Percentiles rank a stretch among this genome's conserved stretches.
phyloP scores from a whole-genome alignment of 2,797 vertebrate species.

The Coregonus suidteri region DNA sequence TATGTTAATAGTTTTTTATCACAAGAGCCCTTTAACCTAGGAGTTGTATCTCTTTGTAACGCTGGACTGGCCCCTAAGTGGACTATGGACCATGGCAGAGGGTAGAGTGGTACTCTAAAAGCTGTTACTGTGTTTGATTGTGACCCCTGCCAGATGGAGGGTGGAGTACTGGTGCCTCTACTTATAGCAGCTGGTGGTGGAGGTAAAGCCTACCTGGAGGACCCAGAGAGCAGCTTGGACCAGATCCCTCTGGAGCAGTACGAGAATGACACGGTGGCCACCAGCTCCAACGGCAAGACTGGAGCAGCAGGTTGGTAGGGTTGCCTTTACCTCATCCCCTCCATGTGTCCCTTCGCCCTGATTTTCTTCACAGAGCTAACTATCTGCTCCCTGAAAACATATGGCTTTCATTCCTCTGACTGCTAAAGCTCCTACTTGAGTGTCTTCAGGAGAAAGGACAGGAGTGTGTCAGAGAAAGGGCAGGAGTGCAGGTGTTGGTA shows the following conservation, averaged over 20 bases:
- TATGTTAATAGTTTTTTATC: background rate
- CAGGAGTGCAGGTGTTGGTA: conserved; percentile 9
- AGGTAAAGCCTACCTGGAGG: conserved; percentile 87
- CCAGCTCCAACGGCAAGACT: conserved; percentile 78
- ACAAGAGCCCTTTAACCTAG: background rate
- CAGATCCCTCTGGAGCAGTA: conserved; percentile 78
- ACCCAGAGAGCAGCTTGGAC: conserved; percentile 73
- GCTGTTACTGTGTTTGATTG: background rate
- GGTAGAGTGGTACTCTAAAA: background rate
- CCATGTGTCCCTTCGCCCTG: background rate
- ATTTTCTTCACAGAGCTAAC: background rate
- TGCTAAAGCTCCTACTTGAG: background rate
- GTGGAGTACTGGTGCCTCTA: conserved; percentile 78
- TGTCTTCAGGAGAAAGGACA: background rate
- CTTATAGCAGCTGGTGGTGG: conserved; percentile 90
- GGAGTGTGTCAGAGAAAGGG: background rate
- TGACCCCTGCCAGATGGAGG: conserved; percentile 66
- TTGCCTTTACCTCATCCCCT: background rate
- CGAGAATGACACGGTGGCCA: conserved; percentile 79
- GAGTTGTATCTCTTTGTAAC: background rate
- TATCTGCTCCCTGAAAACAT: background rate
- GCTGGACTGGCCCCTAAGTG: background rate
- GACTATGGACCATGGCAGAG: background rate
- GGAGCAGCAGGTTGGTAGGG: conserved; percentile 80
- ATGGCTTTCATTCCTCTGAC: conserved; percentile 6